phyloP scores from a whole-genome alignment of 1,140 invertebrate genomes.

The Heliconius congener region DNA sequence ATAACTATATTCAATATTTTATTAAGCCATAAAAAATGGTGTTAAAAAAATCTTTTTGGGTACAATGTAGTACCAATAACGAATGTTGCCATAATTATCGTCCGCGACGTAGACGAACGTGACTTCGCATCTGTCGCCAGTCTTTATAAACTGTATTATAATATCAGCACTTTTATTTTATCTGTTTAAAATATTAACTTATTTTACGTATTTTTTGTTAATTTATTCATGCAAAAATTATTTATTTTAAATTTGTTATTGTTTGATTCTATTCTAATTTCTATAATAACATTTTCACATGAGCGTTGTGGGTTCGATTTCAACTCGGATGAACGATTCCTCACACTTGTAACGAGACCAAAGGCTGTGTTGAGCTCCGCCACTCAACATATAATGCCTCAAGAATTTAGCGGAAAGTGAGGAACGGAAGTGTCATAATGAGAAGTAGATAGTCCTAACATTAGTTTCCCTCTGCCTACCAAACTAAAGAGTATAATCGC shows the following conservation, averaged over 20 bases:
- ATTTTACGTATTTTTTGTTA: background rate
- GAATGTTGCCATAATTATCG: slow-evolving; percentile 9
- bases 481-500: too few species aligned
- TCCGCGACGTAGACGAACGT: slow-evolving; percentile 1
- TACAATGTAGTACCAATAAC: background rate
- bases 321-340: too few species aligned
- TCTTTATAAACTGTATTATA: slow-evolving; percentile 12
- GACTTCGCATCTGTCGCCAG: slow-evolving; percentile 10
- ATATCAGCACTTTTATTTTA: slow-evolving; percentile 7
- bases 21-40: background rate
- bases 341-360: background rate
- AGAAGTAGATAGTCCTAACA: too few species aligned
- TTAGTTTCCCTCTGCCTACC: too few species aligned
- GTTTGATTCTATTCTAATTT: background rate
- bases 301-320: too few species aligned
- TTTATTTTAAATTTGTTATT: background rate
- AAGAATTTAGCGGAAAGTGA: too few species aligned
- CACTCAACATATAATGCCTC: too few species aligned
- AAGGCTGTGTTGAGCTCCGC: background rate
- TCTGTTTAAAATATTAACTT: background rate
- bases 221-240: background rate
- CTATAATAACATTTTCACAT: too few species aligned
- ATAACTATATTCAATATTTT: background rate
- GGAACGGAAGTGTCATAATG: too few species aligned
- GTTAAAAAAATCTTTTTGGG: background rate